phyloP scores from a whole-genome alignment of 1,140 invertebrate genomes.

The Scaptomyza graminum region DNA sequence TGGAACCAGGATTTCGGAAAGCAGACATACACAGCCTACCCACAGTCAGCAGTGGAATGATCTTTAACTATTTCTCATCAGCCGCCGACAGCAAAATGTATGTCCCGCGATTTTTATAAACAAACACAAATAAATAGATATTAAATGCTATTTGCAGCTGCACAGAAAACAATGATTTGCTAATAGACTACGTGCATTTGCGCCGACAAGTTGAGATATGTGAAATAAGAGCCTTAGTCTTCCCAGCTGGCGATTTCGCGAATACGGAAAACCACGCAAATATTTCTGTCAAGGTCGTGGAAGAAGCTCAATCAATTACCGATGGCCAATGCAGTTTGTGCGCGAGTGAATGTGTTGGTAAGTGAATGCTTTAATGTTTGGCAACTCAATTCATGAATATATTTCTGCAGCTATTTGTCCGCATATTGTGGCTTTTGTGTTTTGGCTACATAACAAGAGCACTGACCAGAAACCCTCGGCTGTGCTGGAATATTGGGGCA shows the following conservation, averaged over 20 bases:
- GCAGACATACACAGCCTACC: slow-evolving; percentile 71
- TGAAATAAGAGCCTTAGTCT: slow-evolving; percentile 64
- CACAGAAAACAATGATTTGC: slow-evolving; percentile 55
- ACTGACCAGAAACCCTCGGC: slow-evolving; percentile 49
- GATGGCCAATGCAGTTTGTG: slow-evolving; percentile 64
- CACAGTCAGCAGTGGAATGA: slow-evolving; percentile 56
- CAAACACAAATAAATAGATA: neutral
- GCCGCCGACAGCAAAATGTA: slow-evolving; percentile 51
- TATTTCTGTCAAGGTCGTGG: slow-evolving; percentile 57
- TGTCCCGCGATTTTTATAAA: slow-evolving; percentile 12
- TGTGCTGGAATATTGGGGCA: slow-evolving; percentile 75
- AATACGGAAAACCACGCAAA: slow-evolving; percentile 67
- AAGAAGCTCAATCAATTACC: slow-evolving; percentile 39
- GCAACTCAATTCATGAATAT: neutral
- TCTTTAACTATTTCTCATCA: slow-evolving; percentile 63
- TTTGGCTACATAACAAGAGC: slow-evolving; percentile 75
- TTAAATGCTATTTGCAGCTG: slow-evolving; percentile 22
- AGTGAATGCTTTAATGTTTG: neutral
- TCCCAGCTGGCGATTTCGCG: slow-evolving; percentile 49
- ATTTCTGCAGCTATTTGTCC: slow-evolving; percentile 49
- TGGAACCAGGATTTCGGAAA: slow-evolving; percentile 74
- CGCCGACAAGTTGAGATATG: slow-evolving; percentile 47
- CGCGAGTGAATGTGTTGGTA: slow-evolving; percentile 30
- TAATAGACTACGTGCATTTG: slow-evolving; percentile 74
- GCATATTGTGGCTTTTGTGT: slow-evolving; percentile 70